These are phyloP conservation scores for Pseudotriccus pelzelni DNA, from an alignment of 2,797 vertebrate species.

Conservation along the genomic window DNA sequence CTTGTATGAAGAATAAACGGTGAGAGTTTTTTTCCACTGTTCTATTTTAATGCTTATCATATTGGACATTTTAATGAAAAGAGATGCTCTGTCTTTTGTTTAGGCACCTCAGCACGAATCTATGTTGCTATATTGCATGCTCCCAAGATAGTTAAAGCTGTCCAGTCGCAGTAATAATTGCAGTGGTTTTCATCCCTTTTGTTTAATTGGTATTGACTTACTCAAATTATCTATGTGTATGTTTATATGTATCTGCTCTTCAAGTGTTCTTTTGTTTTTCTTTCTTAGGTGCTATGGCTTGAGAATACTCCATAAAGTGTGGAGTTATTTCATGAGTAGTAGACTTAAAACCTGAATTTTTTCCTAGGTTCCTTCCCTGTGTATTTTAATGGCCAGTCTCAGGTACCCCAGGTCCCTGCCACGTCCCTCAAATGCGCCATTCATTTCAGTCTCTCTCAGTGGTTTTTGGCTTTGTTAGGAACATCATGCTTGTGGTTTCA, in stretches of 20 bases:
- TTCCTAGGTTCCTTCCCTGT: not conserved
- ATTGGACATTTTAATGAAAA: constrained; percentile 26
- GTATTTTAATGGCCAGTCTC: not conserved
- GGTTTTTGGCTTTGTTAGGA: not conserved
- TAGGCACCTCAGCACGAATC: constrained; percentile 49
- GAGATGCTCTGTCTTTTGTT: constrained; percentile 52
- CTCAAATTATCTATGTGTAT: not conserved
- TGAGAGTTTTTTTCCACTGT: not conserved
- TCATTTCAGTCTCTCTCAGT: not conserved
- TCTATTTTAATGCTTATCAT: constrained; percentile 58
- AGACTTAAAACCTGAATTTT: not conserved
- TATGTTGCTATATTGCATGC: constrained; percentile 31
- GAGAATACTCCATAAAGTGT: not conserved
- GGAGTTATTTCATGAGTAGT: not conserved
- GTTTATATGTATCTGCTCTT: not conserved
- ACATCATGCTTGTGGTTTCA: fast-evolving
- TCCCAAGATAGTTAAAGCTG: constrained; percentile 38
- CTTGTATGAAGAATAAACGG: not conserved
- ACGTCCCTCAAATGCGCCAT: not conserved
- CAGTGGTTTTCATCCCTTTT: constrained; percentile 54
- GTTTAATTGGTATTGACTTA: constrained; percentile 60
- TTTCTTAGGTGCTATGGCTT: not conserved
- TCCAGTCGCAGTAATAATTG: constrained; percentile 24
- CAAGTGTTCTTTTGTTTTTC: not conserved
- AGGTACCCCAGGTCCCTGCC: not conserved